Evolutionary conservation across 1,140 invertebrate genomes (phyloP).

Genomic region (Druon quercuslanigerum): DNA sequence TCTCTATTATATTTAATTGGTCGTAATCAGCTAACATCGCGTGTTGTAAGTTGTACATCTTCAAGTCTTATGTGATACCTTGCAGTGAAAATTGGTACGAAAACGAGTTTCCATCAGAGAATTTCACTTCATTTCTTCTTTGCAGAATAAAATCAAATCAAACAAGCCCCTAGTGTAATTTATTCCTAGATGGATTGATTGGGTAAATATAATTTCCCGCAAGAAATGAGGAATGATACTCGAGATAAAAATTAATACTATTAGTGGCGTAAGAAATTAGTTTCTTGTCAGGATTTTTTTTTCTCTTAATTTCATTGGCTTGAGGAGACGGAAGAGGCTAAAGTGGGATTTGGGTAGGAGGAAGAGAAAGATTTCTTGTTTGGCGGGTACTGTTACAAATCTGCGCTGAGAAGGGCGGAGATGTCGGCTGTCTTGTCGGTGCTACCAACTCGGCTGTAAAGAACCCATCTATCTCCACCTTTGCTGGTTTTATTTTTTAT

Average conservation of each 20-base stretch:
- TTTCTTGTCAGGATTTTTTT: slow-evolving; percentile 31
- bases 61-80: background rate
- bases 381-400: slow-evolving; percentile 65
- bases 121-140: too few species aligned
- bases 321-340: slow-evolving; percentile 17
- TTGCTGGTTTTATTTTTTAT: slow-evolving; percentile 62
- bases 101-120: background rate
- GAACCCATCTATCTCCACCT: slow-evolving; percentile 58
- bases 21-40: slow-evolving; percentile 63
- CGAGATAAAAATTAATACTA: background rate
- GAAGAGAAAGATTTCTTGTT: slow-evolving; percentile 50
- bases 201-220: background rate
- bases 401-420: slow-evolving; percentile 59
- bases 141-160: background rate
- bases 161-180: slow-evolving; percentile 43
- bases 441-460: slow-evolving; percentile 68
- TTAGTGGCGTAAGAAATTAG: slow-evolving; percentile 29
- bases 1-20: slow-evolving; percentile 64
- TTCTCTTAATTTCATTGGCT: slow-evolving; percentile 25
- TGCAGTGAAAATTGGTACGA: slow-evolving; percentile 1
- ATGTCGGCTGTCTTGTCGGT: slow-evolving; percentile 68
- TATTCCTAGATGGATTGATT: background rate
- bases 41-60: slow-evolving; percentile 18
- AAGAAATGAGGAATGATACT: background rate
- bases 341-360: background rate